Evolutionary conservation across 1,140 invertebrate species (phyloP).

Genomic region (Acromyrmex heyeri): DNA sequence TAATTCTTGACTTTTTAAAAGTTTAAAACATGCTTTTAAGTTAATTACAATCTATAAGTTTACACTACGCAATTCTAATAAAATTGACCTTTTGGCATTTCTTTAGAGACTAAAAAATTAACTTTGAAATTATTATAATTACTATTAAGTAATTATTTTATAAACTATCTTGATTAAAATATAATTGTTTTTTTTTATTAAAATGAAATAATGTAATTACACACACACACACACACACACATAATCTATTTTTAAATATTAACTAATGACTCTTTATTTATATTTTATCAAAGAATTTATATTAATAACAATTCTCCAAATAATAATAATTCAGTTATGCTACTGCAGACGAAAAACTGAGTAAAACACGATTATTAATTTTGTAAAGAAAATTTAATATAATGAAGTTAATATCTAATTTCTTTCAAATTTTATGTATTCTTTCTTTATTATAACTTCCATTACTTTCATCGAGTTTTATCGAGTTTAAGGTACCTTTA

Average conservation of each 20-base stretch:
- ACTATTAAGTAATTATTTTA: background rate
- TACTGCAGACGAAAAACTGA: background rate
- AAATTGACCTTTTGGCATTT: background rate
- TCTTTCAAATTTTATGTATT: slow-evolving; percentile 9
- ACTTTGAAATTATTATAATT: background rate
- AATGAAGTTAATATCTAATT: background rate
- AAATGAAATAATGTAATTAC: background rate
- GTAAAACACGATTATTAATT: background rate
- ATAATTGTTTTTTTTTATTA: background rate
- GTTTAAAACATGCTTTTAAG: background rate
- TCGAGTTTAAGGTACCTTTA: background rate
- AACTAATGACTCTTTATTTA: background rate
- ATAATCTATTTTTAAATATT: background rate
- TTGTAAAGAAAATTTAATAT: background rate
- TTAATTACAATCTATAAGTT: background rate
- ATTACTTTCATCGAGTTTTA: background rate
- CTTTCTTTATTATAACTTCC: background rate
- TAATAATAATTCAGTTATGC: background rate
- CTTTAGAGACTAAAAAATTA: background rate
- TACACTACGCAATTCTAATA: background rate
- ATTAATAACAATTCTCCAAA: background rate
- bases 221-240: background rate
- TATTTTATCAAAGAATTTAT: background rate
- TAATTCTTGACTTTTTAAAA: background rate
- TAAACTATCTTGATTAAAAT: background rate